Conservation (phyloP, 2,888 invertebrate genomes). For the Apoderus coryli region DNA sequence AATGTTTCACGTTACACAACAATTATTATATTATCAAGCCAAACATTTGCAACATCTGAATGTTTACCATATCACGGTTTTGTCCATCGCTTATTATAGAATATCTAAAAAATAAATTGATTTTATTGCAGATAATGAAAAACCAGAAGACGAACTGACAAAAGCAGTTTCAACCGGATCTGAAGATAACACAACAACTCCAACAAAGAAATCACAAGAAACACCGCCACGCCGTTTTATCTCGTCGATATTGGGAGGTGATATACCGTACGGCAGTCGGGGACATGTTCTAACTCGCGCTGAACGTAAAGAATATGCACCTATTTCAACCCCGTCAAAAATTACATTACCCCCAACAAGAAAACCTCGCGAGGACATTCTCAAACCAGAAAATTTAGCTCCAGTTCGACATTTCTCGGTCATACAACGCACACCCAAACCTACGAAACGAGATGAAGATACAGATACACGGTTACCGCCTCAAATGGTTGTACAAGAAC, state of each 20-base stretch:
- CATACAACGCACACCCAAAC: conserved; percentile 37
- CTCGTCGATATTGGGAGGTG: conserved; percentile 68
- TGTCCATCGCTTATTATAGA: too few relatives aligned
- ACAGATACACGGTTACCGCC: conserved; percentile 24
- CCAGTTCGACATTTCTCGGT: conserved; percentile 31
- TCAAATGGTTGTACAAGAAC: conserved; percentile 21
- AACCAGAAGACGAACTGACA: conserved; percentile 28
- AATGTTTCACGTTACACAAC: too few relatives aligned
- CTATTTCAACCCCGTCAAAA: conserved; percentile 29
- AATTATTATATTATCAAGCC: too few relatives aligned
- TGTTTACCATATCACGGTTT: too few relatives aligned
- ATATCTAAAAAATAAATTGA: too few relatives aligned
- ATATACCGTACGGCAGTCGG: conserved; percentile 67
- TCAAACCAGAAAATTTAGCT: conserved; percentile 26
- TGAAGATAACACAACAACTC: conserved; percentile 27
- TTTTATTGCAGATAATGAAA: conserved; percentile 27
- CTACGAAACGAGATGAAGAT: conserved; percentile 36
- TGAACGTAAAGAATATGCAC: conserved; percentile 65
- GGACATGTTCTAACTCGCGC: conserved; percentile 53
- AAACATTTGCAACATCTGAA: too few relatives aligned
- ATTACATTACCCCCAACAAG: conserved; percentile 43
- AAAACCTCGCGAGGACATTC: conserved; percentile 40
- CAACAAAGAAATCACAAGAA: too few relatives aligned
- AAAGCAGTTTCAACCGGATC: conserved; percentile 29
- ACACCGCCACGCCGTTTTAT: conserved; percentile 56